Conservation (phyloP, 2,113 vertebrate genomes). For the Scomber japonicus region DNA sequence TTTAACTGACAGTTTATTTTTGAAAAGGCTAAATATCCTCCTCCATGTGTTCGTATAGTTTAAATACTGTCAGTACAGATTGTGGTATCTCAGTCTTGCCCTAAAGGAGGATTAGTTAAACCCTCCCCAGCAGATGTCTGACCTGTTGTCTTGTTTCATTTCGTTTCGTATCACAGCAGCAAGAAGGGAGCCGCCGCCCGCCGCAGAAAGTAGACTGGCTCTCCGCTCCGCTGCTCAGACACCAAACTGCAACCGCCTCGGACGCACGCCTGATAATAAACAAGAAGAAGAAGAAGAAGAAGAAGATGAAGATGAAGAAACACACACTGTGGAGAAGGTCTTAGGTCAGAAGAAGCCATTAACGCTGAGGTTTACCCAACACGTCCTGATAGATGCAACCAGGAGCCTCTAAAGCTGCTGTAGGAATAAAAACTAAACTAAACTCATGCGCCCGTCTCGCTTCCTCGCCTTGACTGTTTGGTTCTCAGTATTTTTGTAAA, state of each 20-base stretch:
- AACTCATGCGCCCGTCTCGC: constrained; percentile 54
- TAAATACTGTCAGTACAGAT: too few species aligned
- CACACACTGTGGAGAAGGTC: constrained; percentile 54
- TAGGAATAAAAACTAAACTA: constrained; percentile 57
- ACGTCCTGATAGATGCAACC: constrained; percentile 40
- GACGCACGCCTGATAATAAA: constrained; percentile 67
- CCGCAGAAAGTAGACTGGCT: constrained; percentile 92
- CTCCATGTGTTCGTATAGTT: too few species aligned
- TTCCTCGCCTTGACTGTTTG: constrained; percentile 80
- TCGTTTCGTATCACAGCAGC: constrained; percentile 87
- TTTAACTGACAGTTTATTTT: too few species aligned
- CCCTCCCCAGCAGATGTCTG: too few species aligned
- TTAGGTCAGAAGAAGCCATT: constrained; percentile 63
- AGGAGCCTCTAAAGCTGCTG: constrained; percentile 73
- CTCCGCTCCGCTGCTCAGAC: constrained; percentile 46
- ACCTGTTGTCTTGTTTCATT: constrained; percentile 25
- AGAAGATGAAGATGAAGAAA: constrained; percentile 71
- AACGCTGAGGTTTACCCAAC: constrained; percentile 59
- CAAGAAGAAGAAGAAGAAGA: constrained; percentile 66
- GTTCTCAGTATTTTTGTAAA: constrained; percentile 89
- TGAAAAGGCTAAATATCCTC: too few species aligned
- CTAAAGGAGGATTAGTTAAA: too few species aligned
- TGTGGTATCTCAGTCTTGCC: too few species aligned
- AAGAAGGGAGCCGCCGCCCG: constrained; percentile 94
- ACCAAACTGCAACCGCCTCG: constrained; percentile 55